phyloP scores from a whole-genome alignment of 2,113 vertebrate species.

The Sylvia atricapilla region DNA sequence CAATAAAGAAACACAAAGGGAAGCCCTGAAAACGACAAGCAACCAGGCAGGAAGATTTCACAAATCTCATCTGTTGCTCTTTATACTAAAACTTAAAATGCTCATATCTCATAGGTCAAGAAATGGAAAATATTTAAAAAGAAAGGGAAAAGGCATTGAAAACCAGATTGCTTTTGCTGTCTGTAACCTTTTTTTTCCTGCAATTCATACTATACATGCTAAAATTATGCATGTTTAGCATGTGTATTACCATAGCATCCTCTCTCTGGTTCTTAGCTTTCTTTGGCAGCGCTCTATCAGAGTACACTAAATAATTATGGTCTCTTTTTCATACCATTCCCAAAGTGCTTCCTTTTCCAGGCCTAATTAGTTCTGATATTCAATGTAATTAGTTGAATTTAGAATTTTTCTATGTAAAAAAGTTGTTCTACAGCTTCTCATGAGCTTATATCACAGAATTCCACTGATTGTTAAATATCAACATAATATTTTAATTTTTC shows the following conservation, averaged over 20 bases:
- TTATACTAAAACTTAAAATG: neutral
- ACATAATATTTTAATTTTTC: neutral
- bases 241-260: constrained; percentile 14
- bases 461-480: neutral
- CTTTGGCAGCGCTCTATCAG: neutral
- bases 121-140: neutral
- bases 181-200: neutral
- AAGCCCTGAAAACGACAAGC: neutral
- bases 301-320: neutral
- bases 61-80: neutral
- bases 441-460: neutral
- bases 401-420: neutral
- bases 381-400: constrained; percentile 43
- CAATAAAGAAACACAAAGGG: neutral
- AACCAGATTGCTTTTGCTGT: neutral
- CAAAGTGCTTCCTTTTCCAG: constrained; percentile 35
- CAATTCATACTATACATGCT: neutral
- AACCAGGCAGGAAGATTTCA: neutral
- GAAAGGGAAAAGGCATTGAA: neutral
- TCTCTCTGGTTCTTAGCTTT: neutral
- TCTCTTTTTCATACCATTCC: neutral
- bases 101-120: neutral
- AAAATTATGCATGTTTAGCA: constrained; percentile 30
- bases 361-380: constrained; percentile 35
- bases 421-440: neutral